Evolutionary conservation across 1,140 invertebrate genomes (phyloP).

Genomic region (Coelopa frigida): DNA sequence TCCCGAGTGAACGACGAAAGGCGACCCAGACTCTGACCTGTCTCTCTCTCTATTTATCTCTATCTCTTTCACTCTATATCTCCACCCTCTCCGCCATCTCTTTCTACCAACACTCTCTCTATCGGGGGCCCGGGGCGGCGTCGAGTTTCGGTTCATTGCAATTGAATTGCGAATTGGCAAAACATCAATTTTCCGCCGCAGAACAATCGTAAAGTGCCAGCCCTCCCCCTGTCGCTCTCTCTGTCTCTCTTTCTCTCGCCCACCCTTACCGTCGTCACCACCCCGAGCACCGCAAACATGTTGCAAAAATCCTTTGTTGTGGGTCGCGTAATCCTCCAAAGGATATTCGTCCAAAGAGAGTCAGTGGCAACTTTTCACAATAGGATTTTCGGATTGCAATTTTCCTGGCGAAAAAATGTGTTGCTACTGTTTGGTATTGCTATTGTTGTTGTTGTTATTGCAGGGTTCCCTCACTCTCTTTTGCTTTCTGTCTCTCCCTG

Average conservation of each 20-base stretch:
- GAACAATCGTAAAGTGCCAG: slow-evolving; percentile 44
- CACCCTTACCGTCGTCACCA: no score
- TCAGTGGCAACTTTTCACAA: slow-evolving; percentile 33
- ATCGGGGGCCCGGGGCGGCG: no score
- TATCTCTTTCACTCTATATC: no score
- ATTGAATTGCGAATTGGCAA: slow-evolving; percentile 45
- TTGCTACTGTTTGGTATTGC: slow-evolving; percentile 1
- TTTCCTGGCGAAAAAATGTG: slow-evolving; percentile 23
- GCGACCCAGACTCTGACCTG: no score
- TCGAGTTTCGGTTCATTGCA: slow-evolving; percentile 44
- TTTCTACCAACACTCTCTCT: no score
- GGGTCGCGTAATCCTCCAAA: not conserved
- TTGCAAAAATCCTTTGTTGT: slow-evolving; percentile 34
- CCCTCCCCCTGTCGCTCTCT: no score
- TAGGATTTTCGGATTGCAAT: slow-evolving; percentile 44
- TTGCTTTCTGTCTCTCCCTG: no score
- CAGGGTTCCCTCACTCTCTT: not conserved
- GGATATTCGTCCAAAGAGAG: slow-evolving; percentile 1
- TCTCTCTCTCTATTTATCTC: no score
- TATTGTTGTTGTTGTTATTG: slow-evolving; percentile 24
- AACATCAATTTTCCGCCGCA: slow-evolving; percentile 45
- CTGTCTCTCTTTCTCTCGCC: no score
- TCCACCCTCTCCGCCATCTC: no score
- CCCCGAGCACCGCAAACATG: slow-evolving; percentile 32
- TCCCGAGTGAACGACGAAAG: no score